These are phyloP conservation scores for Eulemur coronatus DNA, from an alignment of 2,797 vertebrate species.

Conservation along the genomic window DNA sequence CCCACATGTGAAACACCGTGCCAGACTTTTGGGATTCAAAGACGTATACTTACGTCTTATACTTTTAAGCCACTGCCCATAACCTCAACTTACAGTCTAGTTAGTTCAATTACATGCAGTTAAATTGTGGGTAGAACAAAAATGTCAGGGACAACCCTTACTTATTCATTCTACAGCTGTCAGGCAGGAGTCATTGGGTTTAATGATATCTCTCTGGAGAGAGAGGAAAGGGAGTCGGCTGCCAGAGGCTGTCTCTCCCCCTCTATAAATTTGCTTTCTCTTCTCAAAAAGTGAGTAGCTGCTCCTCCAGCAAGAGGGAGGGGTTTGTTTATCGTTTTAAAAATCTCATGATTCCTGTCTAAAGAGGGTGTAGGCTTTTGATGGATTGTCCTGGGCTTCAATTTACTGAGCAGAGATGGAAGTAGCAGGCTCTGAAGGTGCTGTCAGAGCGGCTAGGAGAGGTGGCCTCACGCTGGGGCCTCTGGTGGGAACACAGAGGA, in stretches of 20 bases:
- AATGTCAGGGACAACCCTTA: conserved; percentile 6
- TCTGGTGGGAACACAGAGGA: background rate
- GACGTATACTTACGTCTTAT: background rate
- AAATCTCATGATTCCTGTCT: conserved; percentile 43
- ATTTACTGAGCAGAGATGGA: background rate
- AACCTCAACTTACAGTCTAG: conserved; percentile 10
- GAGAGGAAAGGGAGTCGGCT: background rate
- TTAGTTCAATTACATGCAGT: conserved; percentile 37
- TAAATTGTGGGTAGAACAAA: conserved; percentile 36
- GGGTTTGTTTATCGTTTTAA: conserved; percentile 60
- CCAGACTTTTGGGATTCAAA: conserved; percentile 32
- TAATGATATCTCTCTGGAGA: conserved; percentile 53
- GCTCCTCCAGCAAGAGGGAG: conserved; percentile 15
- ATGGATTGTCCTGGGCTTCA: conserved; percentile 15
- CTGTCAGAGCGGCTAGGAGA: background rate
- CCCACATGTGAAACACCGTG: background rate
- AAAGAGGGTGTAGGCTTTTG: conserved; percentile 25
- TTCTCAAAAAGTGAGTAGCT: conserved; percentile 3
- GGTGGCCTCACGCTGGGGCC: background rate
- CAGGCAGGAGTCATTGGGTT: conserved; percentile 27
- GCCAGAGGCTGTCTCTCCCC: conserved; percentile 9
- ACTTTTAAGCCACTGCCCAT: background rate
- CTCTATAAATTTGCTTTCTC: conserved; percentile 49
- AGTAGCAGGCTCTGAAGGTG: background rate
- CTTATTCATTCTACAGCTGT: background rate